Evolutionary conservation across 1,140 invertebrate species (phyloP).

Genomic region (Globodera ellingtonae): DNA sequence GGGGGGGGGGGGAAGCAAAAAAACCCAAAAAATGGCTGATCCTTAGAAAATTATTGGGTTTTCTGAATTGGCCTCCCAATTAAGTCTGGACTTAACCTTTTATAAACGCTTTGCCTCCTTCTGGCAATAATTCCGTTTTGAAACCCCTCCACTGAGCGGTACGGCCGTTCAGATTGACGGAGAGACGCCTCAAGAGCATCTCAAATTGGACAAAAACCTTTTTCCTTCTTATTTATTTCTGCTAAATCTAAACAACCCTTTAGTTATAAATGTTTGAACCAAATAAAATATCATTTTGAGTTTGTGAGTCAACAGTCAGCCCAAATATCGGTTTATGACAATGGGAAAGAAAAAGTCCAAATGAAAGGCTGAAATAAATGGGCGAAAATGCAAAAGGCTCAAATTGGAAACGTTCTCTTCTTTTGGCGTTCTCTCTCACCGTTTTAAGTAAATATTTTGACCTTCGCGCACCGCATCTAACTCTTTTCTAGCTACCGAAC

Average conservation of each 20-base stretch:
- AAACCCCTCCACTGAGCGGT: not conserved
- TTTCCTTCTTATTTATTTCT: too few species aligned
- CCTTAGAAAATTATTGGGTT: too few species aligned
- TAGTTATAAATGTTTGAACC: too few species aligned
- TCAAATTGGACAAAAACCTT: not conserved
- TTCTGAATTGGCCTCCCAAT: not conserved
- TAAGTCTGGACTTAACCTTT: conserved; percentile 39
- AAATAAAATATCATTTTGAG: too few species aligned
- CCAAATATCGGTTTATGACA: too few species aligned
- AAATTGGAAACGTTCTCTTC: not conserved
- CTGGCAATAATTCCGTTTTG: conserved; percentile 41
- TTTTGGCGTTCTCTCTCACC: not conserved
- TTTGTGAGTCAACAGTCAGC: too few species aligned
- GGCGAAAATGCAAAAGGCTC: too few species aligned
- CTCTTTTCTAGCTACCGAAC: too few species aligned
- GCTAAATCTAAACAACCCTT: too few species aligned
- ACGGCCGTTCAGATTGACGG: not conserved
- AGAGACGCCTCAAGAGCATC: not conserved
- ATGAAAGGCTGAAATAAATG: not conserved
- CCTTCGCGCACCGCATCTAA: too few species aligned
- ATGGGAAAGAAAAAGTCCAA: not conserved
- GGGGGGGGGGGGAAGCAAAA: conserved; percentile 8
- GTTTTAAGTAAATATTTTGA: not conserved
- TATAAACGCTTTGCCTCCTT: conserved; percentile 57
- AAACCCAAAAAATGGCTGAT: not conserved